phyloP scores from a whole-genome alignment of 2,888 invertebrate species.

The Trachelus iudaicus region DNA sequence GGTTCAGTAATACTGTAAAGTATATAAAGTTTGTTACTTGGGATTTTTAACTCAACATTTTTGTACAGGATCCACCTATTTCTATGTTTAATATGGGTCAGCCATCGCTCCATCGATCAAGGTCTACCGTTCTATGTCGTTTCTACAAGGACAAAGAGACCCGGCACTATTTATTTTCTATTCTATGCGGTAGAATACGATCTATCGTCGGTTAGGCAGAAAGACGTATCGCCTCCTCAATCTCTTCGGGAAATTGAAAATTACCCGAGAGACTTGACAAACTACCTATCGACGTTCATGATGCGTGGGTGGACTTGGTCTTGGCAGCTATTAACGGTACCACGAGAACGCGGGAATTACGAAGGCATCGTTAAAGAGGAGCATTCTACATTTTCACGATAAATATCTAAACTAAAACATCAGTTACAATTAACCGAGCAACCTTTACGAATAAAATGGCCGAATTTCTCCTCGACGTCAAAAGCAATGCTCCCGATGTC shows the following conservation, averaged over 20 bases:
- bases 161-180: slow-evolving; percentile 15
- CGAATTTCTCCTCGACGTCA: background rate
- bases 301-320: background rate
- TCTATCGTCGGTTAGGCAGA: slow-evolving; percentile 8
- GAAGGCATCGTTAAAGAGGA: background rate
- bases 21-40: background rate
- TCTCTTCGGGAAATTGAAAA: slow-evolving; percentile 18
- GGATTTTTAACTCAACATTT: background rate
- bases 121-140: background rate
- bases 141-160: slow-evolving; percentile 14
- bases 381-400: background rate
- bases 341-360: background rate
- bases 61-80: background rate
- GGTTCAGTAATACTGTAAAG: background rate
- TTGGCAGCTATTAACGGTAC: background rate
- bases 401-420: background rate
- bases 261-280: slow-evolving; percentile 16
- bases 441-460: background rate
- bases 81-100: background rate
- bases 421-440: background rate
- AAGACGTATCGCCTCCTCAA: slow-evolving; percentile 7
- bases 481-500: background rate
- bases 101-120: background rate
- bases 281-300: slow-evolving; percentile 4
- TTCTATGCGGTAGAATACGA: slow-evolving; percentile 10